phyloP scores from a whole-genome alignment of 1,140 invertebrate species.

The Drosophila equinoxialis region DNA sequence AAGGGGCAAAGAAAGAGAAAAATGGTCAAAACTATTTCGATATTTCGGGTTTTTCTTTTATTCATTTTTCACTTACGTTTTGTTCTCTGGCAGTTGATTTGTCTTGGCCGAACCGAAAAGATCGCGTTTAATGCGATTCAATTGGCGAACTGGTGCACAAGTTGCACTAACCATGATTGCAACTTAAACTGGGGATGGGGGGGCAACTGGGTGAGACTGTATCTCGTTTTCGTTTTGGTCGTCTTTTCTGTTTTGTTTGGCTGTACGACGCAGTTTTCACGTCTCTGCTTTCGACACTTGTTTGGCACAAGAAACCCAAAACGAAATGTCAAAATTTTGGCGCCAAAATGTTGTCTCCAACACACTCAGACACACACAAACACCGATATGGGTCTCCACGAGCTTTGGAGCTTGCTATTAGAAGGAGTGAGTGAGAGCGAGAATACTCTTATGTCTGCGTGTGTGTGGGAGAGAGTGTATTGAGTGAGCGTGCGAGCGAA shows the following conservation, averaged over 20 bases:
- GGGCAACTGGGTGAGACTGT: conserved; percentile 13
- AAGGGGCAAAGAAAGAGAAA: not conserved
- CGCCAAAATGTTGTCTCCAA: conserved; percentile 72
- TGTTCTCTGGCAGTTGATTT: conserved; percentile 45
- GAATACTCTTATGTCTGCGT: not conserved
- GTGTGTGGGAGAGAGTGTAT: conserved; percentile 36
- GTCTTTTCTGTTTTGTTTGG: conserved; percentile 36
- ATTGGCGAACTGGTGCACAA: conserved; percentile 67
- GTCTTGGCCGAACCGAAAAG: conserved; percentile 63
- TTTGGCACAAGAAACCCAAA: conserved; percentile 68
- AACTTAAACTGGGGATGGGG: conserved; percentile 14
- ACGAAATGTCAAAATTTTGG: conserved; percentile 77
- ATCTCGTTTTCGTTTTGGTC: conserved; percentile 39
- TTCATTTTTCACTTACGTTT: conserved; percentile 61
- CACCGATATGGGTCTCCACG: conserved; percentile 51
- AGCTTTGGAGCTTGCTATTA: conserved; percentile 15
- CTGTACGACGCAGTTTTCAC: conserved; percentile 62
- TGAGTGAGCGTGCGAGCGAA: conserved; percentile 30
- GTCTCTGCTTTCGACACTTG: conserved; percentile 57
- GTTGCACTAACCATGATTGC: conserved; percentile 75
- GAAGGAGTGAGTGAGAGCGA: conserved; percentile 9
- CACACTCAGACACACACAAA: conserved; percentile 41
- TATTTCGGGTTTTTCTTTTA: not conserved
- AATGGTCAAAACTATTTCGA: too few species aligned
- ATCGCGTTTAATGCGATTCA: conserved; percentile 79